Evolutionary conservation across 2,888 invertebrate genomes (phyloP).

Genomic region (Tricholauxania praeusta): DNA sequence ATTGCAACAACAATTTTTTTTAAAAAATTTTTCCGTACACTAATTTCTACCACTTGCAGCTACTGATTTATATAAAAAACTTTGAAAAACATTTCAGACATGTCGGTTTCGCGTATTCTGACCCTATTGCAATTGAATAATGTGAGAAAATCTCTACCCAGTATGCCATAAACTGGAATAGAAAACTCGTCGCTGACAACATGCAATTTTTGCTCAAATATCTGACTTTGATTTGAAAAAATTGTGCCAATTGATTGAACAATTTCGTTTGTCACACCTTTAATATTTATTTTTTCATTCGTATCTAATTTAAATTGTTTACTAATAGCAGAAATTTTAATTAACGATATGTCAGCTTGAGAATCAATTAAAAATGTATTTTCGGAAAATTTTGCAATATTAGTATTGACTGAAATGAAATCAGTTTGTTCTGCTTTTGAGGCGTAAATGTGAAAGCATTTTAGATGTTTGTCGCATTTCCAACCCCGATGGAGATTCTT

Average conservation of each 20-base stretch:
- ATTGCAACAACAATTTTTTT: too few relatives aligned
- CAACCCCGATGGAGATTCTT: slow-evolving; percentile 8
- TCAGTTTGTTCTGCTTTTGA: not conserved
- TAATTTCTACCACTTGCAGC: too few relatives aligned
- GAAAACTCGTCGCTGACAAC: too few relatives aligned
- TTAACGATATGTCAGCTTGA: not conserved
- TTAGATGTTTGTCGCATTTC: not conserved
- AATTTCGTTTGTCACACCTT: slow-evolving; percentile 5
- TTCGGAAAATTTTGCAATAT: not conserved
- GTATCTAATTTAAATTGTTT: not conserved
- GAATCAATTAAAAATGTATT: slow-evolving; percentile 3
- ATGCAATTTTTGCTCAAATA: too few relatives aligned
- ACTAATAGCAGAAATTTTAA: not conserved
- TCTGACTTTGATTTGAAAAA: too few relatives aligned
- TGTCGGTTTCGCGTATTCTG: too few relatives aligned
- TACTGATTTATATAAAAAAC: too few relatives aligned
- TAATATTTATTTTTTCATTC: not conserved
- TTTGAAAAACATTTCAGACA: too few relatives aligned
- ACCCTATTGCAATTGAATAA: not conserved
- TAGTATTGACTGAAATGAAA: slow-evolving; percentile 5
- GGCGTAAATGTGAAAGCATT: not conserved
- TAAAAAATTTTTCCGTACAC: too few relatives aligned
- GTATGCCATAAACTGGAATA: too few relatives aligned
- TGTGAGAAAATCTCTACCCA: too few relatives aligned
- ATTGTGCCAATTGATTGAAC: not conserved